Percentiles rank a stretch among this genome's conserved stretches.
phyloP scores from a whole-genome alignment of 1,140 invertebrate genomes.

The Marisa cornuarietis region DNA sequence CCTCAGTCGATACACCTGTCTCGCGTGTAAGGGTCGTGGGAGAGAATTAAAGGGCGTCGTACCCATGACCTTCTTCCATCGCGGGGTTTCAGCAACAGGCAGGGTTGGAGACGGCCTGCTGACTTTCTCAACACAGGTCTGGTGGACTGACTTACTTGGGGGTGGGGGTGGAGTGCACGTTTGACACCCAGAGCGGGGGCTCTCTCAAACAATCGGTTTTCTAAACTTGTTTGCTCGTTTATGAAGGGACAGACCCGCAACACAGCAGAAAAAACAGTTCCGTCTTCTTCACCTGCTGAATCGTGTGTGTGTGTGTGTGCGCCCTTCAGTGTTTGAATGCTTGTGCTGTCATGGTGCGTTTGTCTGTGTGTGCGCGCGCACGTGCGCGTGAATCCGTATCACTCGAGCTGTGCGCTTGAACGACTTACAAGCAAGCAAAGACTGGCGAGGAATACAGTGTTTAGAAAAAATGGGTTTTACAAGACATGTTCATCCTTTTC shows the following conservation, averaged over 20 bases:
- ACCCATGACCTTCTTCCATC: no score
- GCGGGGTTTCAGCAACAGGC: no score
- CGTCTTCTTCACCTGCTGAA: not conserved
- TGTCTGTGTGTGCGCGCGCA: not conserved
- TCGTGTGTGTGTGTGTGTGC: constrained; percentile 1
- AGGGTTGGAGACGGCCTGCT: no score
- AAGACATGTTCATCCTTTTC: not conserved
- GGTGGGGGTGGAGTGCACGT: not conserved
- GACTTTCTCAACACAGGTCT: no score
- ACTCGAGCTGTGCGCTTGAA: not conserved
- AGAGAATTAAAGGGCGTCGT: no score
- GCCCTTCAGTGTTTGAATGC: no score
- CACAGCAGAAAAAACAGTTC: no score
- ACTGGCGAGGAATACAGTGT: not conserved
- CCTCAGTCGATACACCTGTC: no score
- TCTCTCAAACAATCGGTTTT: no score
- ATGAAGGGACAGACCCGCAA: no score
- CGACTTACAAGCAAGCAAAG: not conserved
- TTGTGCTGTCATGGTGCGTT: constrained; percentile 4
- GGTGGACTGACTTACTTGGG: not conserved
- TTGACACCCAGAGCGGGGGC: not conserved
- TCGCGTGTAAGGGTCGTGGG: no score
- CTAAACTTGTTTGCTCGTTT: not conserved
- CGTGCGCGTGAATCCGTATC: not conserved
- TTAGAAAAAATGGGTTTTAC: not conserved